phyloP scores from a whole-genome alignment of 2,888 invertebrate genomes.

The Archips crataeganus region DNA sequence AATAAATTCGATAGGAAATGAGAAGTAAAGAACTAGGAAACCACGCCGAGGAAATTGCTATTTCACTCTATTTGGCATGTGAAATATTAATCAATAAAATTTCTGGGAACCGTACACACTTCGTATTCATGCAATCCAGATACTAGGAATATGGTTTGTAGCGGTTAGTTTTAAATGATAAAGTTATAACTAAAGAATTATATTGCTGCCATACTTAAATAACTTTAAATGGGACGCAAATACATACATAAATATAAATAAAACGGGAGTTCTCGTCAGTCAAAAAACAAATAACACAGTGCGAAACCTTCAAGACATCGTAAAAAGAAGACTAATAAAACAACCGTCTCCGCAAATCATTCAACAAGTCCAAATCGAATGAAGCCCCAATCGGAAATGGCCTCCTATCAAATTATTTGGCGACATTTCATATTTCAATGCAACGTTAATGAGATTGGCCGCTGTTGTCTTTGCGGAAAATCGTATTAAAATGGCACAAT shows the following conservation, averaged over 20 bases:
- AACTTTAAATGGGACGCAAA: no score
- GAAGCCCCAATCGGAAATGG: conserved; percentile 11
- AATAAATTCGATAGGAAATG: conserved; percentile 58
- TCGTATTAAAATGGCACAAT: conserved; percentile 31
- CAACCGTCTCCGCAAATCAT: background rate
- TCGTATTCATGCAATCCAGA: background rate
- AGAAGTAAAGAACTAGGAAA: conserved; percentile 52
- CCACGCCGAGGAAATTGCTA: conserved; percentile 66
- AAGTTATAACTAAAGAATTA: no score
- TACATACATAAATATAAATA: no score
- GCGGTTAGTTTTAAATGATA: no score
- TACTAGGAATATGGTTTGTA: no score
- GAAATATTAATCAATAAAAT: background rate
- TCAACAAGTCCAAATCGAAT: conserved; percentile 16
- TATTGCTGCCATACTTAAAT: no score
- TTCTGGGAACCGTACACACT: background rate
- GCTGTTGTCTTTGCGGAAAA: conserved; percentile 34
- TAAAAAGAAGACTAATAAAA: background rate
- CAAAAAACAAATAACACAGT: no score
- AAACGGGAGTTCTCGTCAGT: no score
- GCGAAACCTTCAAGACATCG: background rate
- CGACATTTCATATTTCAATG: conserved; percentile 25
- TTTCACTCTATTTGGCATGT: background rate
- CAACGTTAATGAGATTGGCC: conserved; percentile 25
- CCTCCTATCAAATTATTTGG: conserved; percentile 7